Conservation (phyloP, 2,888 invertebrate species). For the Machimus rusticus region DNA sequence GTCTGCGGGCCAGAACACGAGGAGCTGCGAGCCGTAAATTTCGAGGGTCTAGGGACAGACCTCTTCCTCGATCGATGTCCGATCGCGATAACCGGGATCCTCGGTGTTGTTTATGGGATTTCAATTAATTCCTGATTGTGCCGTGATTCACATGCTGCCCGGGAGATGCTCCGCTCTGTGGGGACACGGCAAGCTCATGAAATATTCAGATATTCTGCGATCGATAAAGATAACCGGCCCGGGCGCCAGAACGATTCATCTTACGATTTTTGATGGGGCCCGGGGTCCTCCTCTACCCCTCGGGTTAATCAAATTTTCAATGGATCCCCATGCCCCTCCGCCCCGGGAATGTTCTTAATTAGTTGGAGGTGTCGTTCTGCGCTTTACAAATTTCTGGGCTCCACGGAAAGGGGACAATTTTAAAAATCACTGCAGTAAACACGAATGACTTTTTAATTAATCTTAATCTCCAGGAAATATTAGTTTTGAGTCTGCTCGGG, state of each 20-base stretch:
- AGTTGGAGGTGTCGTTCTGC: constrained; percentile 30
- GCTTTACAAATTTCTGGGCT: constrained; percentile 14
- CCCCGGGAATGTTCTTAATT: constrained; percentile 35
- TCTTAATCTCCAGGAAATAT: constrained; percentile 24
- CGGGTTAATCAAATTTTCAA: constrained; percentile 35
- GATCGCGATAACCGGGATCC: constrained; percentile 26
- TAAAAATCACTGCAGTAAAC: constrained; percentile 28
- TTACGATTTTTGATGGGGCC: constrained; percentile 29
- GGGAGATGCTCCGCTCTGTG: not conserved
- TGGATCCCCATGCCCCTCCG: not conserved
- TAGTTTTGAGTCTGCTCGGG: not conserved
- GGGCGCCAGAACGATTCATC: constrained; percentile 41
- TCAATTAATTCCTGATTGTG: constrained; percentile 38
- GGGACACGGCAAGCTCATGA: constrained; percentile 18
- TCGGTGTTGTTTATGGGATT: constrained; percentile 40
- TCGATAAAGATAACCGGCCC: constrained; percentile 29
- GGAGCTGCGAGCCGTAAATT: constrained; percentile 26
- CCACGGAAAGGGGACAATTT: not conserved
- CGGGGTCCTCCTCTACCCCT: not conserved
- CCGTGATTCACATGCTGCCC: constrained; percentile 13
- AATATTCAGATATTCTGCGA: constrained; percentile 37
- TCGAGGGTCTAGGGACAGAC: not conserved
- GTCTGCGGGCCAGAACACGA: constrained; percentile 15
- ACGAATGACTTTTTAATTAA: constrained; percentile 39
- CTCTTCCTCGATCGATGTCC: not conserved